Conservation (phyloP, 2,888 invertebrate species). For the Meganola albula region DNA sequence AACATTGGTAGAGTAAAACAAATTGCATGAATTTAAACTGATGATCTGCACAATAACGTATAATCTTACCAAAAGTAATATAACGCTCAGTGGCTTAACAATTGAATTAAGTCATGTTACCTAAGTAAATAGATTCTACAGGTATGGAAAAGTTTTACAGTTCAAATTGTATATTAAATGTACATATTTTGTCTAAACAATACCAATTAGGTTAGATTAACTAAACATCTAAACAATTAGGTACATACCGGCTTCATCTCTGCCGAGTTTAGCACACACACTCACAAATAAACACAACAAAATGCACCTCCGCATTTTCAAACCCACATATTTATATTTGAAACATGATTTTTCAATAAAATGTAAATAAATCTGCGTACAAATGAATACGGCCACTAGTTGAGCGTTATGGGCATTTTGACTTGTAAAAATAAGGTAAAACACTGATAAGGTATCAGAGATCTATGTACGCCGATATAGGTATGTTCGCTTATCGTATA, state of each 20-base stretch:
- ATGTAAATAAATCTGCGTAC: conserved; percentile 14
- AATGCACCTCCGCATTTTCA: conserved; percentile 43
- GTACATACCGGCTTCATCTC: conserved; percentile 34
- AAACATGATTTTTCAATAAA: conserved; percentile 19
- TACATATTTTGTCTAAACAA: too few species aligned
- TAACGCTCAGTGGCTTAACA: too few species aligned
- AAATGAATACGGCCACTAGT: conserved; percentile 15
- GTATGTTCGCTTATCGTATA: conserved; percentile 43
- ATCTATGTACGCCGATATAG: conserved; percentile 38
- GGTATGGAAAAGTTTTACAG: too few species aligned
- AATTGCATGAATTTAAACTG: too few species aligned
- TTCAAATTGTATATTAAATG: too few species aligned
- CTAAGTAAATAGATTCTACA: too few species aligned
- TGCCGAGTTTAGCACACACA: conserved; percentile 34
- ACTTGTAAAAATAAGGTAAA: conserved; percentile 42
- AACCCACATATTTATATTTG: conserved; percentile 18
- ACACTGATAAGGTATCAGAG: conserved; percentile 58
- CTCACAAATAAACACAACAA: conserved; percentile 38
- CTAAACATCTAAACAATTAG: too few species aligned
- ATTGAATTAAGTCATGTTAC: too few species aligned
- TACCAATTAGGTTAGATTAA: too few species aligned
- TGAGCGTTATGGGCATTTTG: conserved; percentile 32
- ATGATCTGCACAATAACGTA: too few species aligned
- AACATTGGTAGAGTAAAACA: too few species aligned
- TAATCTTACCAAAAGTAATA: too few species aligned